A percentile compares a stretch with the other conserved stretches of the same genome.
Evolutionary conservation across 2,797 vertebrate genomes (phyloP).

Genomic region (Scleropages formosus): DNA sequence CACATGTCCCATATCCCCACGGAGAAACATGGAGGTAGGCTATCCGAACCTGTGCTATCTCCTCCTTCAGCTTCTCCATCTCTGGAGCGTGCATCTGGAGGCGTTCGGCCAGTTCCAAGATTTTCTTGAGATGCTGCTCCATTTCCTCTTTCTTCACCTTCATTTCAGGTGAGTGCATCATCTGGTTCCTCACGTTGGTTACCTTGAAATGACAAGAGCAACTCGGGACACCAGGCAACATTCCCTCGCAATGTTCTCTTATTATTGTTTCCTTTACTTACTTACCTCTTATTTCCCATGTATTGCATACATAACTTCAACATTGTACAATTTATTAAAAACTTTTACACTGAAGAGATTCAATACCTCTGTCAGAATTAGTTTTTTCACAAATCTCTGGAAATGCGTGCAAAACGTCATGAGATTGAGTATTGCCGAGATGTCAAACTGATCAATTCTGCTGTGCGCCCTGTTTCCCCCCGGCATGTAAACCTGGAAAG

Average conservation of each 20-base stretch:
- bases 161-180: conserved; percentile 55
- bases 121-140: background rate
- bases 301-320: background rate
- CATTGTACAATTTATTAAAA: background rate
- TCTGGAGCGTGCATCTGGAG: conserved; percentile 31
- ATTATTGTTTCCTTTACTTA: background rate
- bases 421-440: conserved; percentile 49
- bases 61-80: conserved; percentile 32
- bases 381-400: background rate
- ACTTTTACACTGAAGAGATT: background rate
- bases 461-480: conserved; percentile 31
- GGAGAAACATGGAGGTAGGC: background rate
- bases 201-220: conserved; percentile 41
- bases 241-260: background rate
- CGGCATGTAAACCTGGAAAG: conserved; percentile 51
- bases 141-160: conserved; percentile 37
- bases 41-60: conserved; percentile 39
- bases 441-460: conserved; percentile 48
- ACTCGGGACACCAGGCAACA: background rate
- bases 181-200: conserved; percentile 45
- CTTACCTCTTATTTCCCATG: background rate
- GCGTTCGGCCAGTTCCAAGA: conserved; percentile 33
- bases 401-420: conserved; percentile 49
- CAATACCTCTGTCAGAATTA: conserved; percentile 15
- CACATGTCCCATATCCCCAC: background rate